A percentile compares a stretch with the other conserved stretches of the same genome.
Conservation (phyloP, 2,888 invertebrate species). For the Caenorhabditis becei region DNA sequence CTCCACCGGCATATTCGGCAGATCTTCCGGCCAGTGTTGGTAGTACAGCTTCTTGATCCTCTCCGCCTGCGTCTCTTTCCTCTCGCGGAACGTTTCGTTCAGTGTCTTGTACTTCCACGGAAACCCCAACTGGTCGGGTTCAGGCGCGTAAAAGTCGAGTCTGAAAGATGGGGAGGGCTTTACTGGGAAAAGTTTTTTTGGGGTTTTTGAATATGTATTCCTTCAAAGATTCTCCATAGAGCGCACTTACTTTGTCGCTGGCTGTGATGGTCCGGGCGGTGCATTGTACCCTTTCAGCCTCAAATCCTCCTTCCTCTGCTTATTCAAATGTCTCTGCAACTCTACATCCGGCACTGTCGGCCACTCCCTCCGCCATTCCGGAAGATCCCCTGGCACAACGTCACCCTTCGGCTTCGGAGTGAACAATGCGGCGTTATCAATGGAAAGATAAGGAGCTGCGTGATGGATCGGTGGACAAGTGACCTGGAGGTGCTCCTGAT, state of each 20-base stretch:
- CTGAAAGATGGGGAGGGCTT: conserved; percentile 20
- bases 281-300: conserved; percentile 38
- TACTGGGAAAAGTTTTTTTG: too few species aligned
- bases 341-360: conserved; percentile 69
- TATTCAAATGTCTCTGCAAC: conserved; percentile 67
- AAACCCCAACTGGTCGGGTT: conserved; percentile 62
- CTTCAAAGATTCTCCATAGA: too few species aligned
- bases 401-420: conserved; percentile 58
- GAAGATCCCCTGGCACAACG: conserved; percentile 47
- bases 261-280: conserved; percentile 33
- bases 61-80: conserved; percentile 46
- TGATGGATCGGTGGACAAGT: conserved; percentile 13
- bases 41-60: conserved; percentile 66
- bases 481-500: conserved; percentile 21
- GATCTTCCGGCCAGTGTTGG: conserved; percentile 63
- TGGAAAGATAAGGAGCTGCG: conserved; percentile 36
- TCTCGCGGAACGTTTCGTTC: conserved; percentile 30
- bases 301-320: conserved; percentile 43
- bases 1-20: conserved; percentile 63
- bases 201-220: too few species aligned
- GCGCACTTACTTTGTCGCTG: conserved; percentile 30
- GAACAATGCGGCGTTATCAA: conserved; percentile 38
- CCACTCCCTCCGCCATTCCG: conserved; percentile 72
- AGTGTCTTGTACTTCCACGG: conserved; percentile 70
- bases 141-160: conserved; percentile 69